Conservation (phyloP, 2,888 invertebrate genomes). For the Limnephilus marmoratus region DNA sequence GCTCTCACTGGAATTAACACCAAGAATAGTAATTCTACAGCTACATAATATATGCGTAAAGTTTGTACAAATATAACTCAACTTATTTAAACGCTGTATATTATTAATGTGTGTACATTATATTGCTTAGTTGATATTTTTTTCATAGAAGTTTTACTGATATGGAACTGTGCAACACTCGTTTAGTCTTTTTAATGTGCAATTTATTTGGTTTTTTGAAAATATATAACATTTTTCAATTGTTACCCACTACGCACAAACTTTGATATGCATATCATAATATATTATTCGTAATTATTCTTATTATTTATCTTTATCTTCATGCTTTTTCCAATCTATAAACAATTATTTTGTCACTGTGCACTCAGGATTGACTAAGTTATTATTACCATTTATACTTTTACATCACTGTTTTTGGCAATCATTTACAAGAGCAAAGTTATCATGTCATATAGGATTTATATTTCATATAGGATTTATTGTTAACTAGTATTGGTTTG, state of each 20-base stretch:
- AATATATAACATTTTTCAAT: neutral
- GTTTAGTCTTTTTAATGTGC: neutral
- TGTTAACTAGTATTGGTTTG: neutral
- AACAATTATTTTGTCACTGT: neutral
- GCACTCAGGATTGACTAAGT: neutral
- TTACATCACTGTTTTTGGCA: too few species aligned
- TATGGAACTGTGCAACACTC: constrained; percentile 45
- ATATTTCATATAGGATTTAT: too few species aligned
- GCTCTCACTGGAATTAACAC: constrained; percentile 65
- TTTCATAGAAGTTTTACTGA: constrained; percentile 47
- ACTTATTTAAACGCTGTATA: constrained; percentile 45
- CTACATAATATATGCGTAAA: constrained; percentile 60
- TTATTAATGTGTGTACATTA: constrained; percentile 49
- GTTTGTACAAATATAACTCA: constrained; percentile 59
- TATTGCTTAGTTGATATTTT: constrained; percentile 49
- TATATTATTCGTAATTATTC: neutral
- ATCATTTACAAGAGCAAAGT: neutral
- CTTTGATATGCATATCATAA: neutral
- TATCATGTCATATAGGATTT: neutral
- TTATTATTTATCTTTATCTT: neutral
- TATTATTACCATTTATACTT: too few species aligned
- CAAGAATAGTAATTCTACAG: constrained; percentile 65
- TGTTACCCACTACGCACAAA: neutral
- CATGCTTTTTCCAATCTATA: neutral
- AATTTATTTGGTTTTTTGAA: neutral